A percentile compares a stretch with the other conserved stretches of the same genome.
Evolutionary conservation across 2,113 vertebrate genomes (phyloP).

Genomic region (Petroica traversi): DNA sequence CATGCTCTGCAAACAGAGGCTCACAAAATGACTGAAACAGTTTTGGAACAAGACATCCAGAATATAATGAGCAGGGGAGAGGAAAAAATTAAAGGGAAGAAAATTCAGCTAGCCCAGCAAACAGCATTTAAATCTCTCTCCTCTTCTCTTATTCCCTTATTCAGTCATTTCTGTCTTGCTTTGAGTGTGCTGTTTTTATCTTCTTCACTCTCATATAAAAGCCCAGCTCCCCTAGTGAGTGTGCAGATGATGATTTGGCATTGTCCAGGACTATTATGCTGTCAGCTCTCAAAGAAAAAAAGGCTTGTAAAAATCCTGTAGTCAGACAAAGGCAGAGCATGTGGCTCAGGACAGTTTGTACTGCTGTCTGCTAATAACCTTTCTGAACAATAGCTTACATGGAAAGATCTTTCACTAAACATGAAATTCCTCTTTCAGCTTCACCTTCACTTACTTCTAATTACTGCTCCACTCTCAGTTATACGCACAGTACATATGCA

Average conservation of each 20-base stretch:
- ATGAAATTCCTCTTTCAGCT: constrained; percentile 51
- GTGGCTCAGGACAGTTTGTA: constrained; percentile 53
- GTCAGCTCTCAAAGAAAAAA: constrained; percentile 61
- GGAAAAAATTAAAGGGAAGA: not conserved
- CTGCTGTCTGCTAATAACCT: constrained; percentile 58
- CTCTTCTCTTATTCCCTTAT: constrained; percentile 27
- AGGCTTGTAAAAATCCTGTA: constrained; percentile 63
- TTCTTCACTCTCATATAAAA: constrained; percentile 54
- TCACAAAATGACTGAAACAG: not conserved
- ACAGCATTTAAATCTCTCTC: constrained; percentile 50
- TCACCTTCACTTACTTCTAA: constrained; percentile 56
- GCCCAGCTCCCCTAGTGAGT: constrained; percentile 41
- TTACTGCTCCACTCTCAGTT: constrained; percentile 22
- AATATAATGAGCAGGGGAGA: not conserved
- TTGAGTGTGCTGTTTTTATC: constrained; percentile 60
- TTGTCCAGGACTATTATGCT: constrained; percentile 61
- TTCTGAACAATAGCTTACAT: constrained; percentile 49
- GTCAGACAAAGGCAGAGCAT: constrained; percentile 60
- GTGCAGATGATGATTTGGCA: constrained; percentile 69
- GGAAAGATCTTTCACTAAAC: constrained; percentile 57
- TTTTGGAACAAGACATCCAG: constrained; percentile 21
- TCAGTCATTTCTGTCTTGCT: constrained; percentile 50
- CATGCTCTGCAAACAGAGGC: not conserved
- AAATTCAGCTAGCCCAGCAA: constrained; percentile 24
- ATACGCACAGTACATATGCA: not conserved